Percentiles rank a stretch among this genome's conserved stretches.
Evolutionary conservation across 92 coral and sea anemone genomes (phyloP).

Genomic region (Actinostola sp.): DNA sequence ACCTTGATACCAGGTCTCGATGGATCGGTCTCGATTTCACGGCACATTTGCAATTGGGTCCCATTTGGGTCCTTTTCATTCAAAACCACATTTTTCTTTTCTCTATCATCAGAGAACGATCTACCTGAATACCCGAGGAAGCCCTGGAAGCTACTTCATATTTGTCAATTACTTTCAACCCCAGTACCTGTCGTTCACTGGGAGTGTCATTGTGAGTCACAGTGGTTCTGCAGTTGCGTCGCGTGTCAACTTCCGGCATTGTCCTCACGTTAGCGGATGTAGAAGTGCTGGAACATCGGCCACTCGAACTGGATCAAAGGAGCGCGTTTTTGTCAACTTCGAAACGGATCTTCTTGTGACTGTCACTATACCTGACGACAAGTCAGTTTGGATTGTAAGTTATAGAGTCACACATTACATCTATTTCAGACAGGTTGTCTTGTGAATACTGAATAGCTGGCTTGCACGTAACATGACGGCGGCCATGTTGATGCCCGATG

Average conservation of each 20-base stretch:
- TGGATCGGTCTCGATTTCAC: too few species aligned
- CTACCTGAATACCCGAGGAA: constrained; percentile 60
- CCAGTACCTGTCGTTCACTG: constrained; percentile 68
- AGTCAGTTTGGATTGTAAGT: constrained; percentile 95
- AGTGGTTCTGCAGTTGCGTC: constrained; percentile 73
- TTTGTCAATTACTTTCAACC: constrained; percentile 93
- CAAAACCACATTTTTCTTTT: background rate
- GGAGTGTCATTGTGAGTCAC: constrained; percentile 75
- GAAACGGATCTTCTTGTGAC: constrained; percentile 63
- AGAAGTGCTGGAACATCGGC: constrained; percentile 66
- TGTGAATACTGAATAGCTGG: too few species aligned
- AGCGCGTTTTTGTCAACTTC: constrained; percentile 61
- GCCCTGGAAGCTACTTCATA: constrained; percentile 80
- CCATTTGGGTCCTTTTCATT: too few species aligned
- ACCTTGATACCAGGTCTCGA: too few species aligned
- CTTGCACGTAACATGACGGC: too few species aligned
- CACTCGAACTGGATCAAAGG: constrained; percentile 51
- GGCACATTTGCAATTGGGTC: too few species aligned
- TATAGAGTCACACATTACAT: background rate
- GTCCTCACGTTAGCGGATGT: constrained; percentile 94
- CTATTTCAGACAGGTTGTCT: too few species aligned
- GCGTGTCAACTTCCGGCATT: constrained; percentile 66
- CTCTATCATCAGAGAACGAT: constrained; percentile 63
- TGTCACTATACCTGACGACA: constrained; percentile 75
- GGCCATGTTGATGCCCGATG: too few species aligned